Base-by-base conservation (phyloP, 1,140 invertebrate species). In the Pogonus chalceus region DNA sequence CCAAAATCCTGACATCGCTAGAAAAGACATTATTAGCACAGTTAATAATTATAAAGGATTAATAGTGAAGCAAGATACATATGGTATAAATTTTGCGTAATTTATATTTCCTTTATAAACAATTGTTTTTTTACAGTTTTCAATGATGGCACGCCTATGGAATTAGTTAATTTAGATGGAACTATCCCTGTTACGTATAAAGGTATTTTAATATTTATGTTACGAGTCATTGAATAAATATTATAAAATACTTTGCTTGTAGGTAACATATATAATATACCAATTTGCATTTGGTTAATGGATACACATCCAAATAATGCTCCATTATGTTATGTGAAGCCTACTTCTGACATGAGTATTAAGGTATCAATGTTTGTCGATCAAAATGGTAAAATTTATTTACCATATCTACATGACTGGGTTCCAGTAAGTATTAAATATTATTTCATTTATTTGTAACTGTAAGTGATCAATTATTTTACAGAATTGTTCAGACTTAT, bases 341-440 rank as follows among this genome's bases (percentile, higher is more conserved):
- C 97, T 35, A 99, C 96, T 2, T 55, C 81, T 51, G 90, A 90
- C 56, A 99, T 99, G 96, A 81, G 84, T 51, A 95, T 99, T 55
- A 96, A 96, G 77, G 82, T 87, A 18, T 96, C 93, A 16, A 84
- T 86, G 68, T 92, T 87, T 75, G 94, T 99, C 7, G 95, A 98
- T 72, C 83, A 88, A 58, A 95, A 87, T 75, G 96, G 96, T 21
- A 93, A 94, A 74, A 85, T 99, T 54, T 98, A 96, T 72, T 75
- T 99, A 56, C 96, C 96, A 4, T 99, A 96, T 77, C 76, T 99
- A 48, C 90, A 95, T 63, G 90, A 98, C 61, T 99, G 96, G 96
- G 81, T 83, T 62, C 81, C 85, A 58, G 87, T 89, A 71, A 81
- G 79, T 76, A 31, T 14, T 7, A 31, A 4, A 31, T 31, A 31